Evolutionary conservation across 2,797 vertebrate species (phyloP).

Genomic region (Sebastes itinus): DNA sequence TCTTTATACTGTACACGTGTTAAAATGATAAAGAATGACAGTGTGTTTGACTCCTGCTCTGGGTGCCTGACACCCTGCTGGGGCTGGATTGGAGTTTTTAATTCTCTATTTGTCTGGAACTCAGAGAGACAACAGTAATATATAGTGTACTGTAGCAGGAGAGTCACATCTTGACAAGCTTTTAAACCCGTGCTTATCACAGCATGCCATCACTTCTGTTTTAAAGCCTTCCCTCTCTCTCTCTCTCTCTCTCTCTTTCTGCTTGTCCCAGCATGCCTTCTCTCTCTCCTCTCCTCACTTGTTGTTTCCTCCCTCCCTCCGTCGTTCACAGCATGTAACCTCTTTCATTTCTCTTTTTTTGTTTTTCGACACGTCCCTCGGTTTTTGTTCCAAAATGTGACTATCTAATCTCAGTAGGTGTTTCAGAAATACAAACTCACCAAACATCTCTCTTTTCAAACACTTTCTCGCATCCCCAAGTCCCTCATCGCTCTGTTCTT

Average conservation of each 20-base stretch:
- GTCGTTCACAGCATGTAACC: slow-evolving; percentile 22
- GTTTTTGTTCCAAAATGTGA: not conserved
- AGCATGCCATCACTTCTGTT: slow-evolving; percentile 46
- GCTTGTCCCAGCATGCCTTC: slow-evolving; percentile 35
- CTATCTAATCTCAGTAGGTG: slow-evolving; percentile 22
- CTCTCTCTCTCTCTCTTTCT: not conserved
- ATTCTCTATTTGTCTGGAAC: not conserved
- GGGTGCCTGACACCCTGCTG: not conserved
- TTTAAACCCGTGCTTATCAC: slow-evolving; percentile 50
- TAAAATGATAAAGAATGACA: not conserved
- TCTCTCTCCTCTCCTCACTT: not conserved
- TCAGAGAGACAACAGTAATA: not conserved
- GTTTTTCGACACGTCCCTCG: not conserved
- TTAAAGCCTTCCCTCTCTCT: slow-evolving; percentile 8
- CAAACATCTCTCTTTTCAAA: not conserved
- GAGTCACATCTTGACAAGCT: slow-evolving; percentile 25
- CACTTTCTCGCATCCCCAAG: not conserved
- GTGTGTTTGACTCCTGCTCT: not conserved
- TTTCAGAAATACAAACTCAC: slow-evolving; percentile 20
- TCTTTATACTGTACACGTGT: not conserved
- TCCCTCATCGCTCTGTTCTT: not conserved
- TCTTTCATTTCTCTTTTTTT: slow-evolving; percentile 28
- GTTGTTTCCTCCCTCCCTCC: slow-evolving; percentile 8
- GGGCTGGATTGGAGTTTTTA: not conserved
- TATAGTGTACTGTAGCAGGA: not conserved